phyloP scores from a whole-genome alignment of 2,797 vertebrate species.

The Hybognathus amarus region DNA sequence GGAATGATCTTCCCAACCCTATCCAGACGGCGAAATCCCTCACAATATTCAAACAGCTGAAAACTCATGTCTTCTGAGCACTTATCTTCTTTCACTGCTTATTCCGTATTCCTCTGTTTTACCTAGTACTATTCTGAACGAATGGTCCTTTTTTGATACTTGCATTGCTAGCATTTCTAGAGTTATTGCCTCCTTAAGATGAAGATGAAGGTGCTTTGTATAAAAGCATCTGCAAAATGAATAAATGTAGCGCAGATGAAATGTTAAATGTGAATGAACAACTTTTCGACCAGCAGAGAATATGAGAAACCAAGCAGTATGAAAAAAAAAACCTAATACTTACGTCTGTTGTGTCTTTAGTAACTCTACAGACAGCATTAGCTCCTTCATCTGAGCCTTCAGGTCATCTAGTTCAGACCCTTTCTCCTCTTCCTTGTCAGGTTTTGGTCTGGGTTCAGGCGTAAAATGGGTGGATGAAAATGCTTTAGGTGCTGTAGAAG shows the following conservation, averaged over 20 bases:
- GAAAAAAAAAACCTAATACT: constrained; percentile 42
- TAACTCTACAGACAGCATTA: constrained; percentile 83
- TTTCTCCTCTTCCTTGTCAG: constrained; percentile 69
- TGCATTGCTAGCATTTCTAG: background rate
- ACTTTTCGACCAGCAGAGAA: too few species aligned
- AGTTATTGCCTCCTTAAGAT: background rate
- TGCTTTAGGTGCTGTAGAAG: constrained; percentile 45
- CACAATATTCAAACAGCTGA: background rate
- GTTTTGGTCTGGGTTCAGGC: constrained; percentile 57
- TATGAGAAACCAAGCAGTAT: background rate
- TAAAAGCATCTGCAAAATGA: background rate
- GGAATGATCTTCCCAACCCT: background rate
- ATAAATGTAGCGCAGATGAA: background rate
- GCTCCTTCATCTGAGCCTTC: constrained; percentile 85
- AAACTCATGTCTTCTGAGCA: too few species aligned
- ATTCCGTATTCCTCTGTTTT: background rate
- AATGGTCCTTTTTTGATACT: background rate
- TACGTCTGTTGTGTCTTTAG: constrained; percentile 92
- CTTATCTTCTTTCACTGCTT: background rate
- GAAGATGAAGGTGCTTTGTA: background rate
- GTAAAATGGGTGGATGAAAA: constrained; percentile 63
- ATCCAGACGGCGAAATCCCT: background rate
- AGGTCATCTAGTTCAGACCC: constrained; percentile 83
- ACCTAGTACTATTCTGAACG: background rate
- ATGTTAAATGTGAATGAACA: background rate